Evolutionary conservation across 2,797 vertebrate genomes (phyloP), one percentile per base, ranked within the genome.

Genomic region (Manis javanica): DNA sequence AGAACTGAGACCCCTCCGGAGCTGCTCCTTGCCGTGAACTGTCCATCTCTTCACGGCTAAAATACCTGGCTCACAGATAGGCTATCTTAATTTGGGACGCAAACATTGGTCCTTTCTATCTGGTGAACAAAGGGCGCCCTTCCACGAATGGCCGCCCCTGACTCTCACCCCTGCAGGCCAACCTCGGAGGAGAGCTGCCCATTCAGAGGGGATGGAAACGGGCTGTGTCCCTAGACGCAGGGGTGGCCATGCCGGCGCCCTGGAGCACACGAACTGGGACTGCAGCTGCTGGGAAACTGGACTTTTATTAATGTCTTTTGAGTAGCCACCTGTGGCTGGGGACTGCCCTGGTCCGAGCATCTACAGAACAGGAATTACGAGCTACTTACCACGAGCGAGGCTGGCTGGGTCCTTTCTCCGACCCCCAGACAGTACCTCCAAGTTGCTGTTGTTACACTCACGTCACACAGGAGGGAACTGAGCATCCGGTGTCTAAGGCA

Each of bases 101-200:
- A 66, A 94, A 29, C 14, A 34, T 12, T 87, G 77, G 39, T 68
- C 64, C 59, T 84, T 81, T 63, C 69, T 90, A 6, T 85, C 91
- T 78, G 64, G 12, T 2, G 71, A 94, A 88, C 59, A 91, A 97
- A 90, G 23, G 51, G n/a, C 31, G 37, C 39, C 74, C 74, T 89
- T 79, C 69, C 11, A 9, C 83, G 37, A 86, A 34, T 19, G 74
- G 68, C 75, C 53, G 89, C 57, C 37, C 68, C 95, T 84, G 94
- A 75, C 34, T 90, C 55, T 63, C 68, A 83, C 61, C 68, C 34
- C 37, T 7, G 5, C 72, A 77, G 68, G 57, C 42, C 34, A 89
- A 74, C 61, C 78, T 61, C 79, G n/a, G 10, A 53, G 74, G 26
- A 68, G 57, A 53, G 55, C 37, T 63, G 29, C 77, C 85, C 29